Evolutionary conservation across 2,888 invertebrate genomes (phyloP).

Genomic region (Zaprionus lineosus): DNA sequence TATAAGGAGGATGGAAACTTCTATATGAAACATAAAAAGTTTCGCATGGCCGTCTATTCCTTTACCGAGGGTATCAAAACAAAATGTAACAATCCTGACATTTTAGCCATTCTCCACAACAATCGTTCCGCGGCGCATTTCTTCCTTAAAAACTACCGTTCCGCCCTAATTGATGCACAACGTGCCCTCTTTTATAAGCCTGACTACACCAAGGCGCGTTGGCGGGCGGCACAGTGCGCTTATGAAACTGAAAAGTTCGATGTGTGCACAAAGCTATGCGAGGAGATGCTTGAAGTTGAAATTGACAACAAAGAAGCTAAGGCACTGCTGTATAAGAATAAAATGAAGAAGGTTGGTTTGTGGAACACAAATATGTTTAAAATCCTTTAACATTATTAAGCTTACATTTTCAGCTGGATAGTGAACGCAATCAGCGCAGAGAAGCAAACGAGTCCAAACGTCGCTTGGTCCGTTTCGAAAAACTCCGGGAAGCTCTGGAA

Average conservation of each 20-base stretch:
- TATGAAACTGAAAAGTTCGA: conserved; percentile 87
- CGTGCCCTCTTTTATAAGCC: conserved; percentile 89
- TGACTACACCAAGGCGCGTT: conserved; percentile 89
- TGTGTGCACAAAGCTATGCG: conserved; percentile 89
- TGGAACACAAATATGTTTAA: too few species aligned
- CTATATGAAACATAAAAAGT: conserved; percentile 97
- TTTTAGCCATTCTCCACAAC: conserved; percentile 93
- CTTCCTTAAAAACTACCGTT: conserved; percentile 91
- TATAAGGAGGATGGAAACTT: conserved; percentile 98
- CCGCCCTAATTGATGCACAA: conserved; percentile 91
- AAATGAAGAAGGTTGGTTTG: conserved; percentile 81
- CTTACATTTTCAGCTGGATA: conserved; percentile 56
- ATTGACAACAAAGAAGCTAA: conserved; percentile 85
- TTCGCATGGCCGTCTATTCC: conserved; percentile 91
- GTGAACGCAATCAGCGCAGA: conserved; percentile 77
- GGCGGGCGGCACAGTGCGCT: conserved; percentile 90
- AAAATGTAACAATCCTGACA: conserved; percentile 86
- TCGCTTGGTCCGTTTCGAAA: conserved; percentile 82
- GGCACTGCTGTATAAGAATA: conserved; percentile 84
- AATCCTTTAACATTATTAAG: background rate
- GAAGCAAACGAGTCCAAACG: conserved; percentile 83
- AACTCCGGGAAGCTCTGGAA: conserved; percentile 83
- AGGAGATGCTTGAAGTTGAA: conserved; percentile 86
- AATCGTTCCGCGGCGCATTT: conserved; percentile 96
- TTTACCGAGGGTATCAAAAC: conserved; percentile 95